phyloP scores from a whole-genome alignment of 2,888 invertebrate genomes.

The Temnothorax unifasciatus region DNA sequence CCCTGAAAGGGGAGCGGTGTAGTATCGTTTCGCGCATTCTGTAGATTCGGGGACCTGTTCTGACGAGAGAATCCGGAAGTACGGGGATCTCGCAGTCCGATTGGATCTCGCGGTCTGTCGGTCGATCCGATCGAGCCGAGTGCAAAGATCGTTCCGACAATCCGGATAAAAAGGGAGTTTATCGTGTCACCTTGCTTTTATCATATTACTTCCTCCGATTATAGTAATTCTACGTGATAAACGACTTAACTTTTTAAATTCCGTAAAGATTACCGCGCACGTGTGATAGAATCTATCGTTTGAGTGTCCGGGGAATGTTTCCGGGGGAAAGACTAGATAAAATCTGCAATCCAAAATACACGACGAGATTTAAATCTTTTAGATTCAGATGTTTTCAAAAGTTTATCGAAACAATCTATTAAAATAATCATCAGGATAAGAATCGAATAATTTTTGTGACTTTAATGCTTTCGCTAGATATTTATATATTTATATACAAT shows the following conservation, averaged over 20 bases:
- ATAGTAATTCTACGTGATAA: slow-evolving; percentile 13
- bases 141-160: not conserved
- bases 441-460: not conserved
- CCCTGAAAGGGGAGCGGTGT: slow-evolving; percentile 72
- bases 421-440: no score
- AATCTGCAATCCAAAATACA: not conserved
- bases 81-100: not conserved
- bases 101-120: not conserved
- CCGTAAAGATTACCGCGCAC: slow-evolving; percentile 2
- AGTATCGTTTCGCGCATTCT: slow-evolving; percentile 61
- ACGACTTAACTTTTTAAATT: not conserved
- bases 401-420: not conserved
- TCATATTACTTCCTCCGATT: not conserved
- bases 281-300: slow-evolving; percentile 1
- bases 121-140: not conserved
- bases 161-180: not conserved
- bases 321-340: not conserved
- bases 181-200: slow-evolving; percentile 28
- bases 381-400: not conserved
- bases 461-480: not conserved
- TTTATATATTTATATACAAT: not conserved
- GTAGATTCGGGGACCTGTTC: not conserved
- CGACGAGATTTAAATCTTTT: not conserved
- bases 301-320: not conserved
- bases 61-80: not conserved